phyloP scores from a whole-genome alignment of 35 echinoderm and acorn worm genomes.

The Heliocidaris erythrogramma region DNA sequence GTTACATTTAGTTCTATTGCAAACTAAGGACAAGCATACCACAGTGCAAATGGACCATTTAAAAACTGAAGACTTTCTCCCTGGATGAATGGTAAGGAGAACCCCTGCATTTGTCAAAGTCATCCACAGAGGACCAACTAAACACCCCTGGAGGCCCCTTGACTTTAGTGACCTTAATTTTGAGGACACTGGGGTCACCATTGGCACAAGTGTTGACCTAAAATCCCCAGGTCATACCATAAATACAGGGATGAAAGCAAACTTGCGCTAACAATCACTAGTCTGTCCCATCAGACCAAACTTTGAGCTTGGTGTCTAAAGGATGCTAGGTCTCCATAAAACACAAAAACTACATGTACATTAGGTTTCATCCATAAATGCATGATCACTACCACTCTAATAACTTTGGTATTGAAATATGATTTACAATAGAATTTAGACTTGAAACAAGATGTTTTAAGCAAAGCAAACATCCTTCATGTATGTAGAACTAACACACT shows the following conservation, averaged over 20 bases:
- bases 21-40: too few relatives aligned
- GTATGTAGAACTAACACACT: too few relatives aligned
- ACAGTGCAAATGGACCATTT: background rate
- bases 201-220: slow-evolving; percentile 15
- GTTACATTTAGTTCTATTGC: too few relatives aligned
- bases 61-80: background rate
- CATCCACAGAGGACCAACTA: background rate
- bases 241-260: background rate
- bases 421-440: too few relatives aligned
- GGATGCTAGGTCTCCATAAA: too few relatives aligned
- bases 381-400: too few relatives aligned
- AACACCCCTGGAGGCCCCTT: background rate
- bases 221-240: slow-evolving; percentile 15
- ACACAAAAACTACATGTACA: too few relatives aligned
- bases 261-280: background rate
- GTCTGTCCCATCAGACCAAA: background rate
- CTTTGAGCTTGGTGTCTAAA: too few relatives aligned
- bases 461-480: too few relatives aligned
- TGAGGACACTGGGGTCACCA: background rate
- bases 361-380: too few relatives aligned
- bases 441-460: too few relatives aligned
- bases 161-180: background rate
- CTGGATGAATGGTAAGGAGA: background rate
- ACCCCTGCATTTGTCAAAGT: background rate
- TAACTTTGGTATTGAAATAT: too few relatives aligned